Percentiles rank a stretch among this genome's conserved stretches.
Evolutionary conservation across 2,797 vertebrate genomes (phyloP).

Genomic region (Tenualosa thibaudeaui): DNA sequence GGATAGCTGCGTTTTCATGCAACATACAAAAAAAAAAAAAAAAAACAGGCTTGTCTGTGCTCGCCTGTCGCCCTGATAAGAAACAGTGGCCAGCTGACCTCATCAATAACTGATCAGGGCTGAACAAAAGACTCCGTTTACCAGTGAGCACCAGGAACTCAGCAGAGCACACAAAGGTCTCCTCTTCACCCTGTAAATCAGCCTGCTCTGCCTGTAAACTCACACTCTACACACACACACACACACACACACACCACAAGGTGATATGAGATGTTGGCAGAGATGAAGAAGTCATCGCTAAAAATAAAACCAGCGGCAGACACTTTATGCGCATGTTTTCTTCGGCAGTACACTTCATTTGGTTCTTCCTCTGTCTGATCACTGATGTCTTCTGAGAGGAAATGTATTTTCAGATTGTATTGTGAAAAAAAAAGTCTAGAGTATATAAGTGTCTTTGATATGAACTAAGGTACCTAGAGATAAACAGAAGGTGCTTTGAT

Average conservation of each 20-base stretch:
- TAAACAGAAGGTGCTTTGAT: not conserved
- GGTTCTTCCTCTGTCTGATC: not conserved
- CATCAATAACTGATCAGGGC: constrained; percentile 53
- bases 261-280: not conserved
- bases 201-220: not conserved
- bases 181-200: not conserved
- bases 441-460: not conserved
- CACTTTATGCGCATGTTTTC: not conserved
- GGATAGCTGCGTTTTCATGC: not conserved
- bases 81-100: constrained; percentile 61
- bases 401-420: not conserved
- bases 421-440: not conserved
- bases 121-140: constrained; percentile 62
- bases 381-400: not conserved
- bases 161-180: not conserved
- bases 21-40: not conserved
- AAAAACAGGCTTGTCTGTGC: constrained; percentile 34
- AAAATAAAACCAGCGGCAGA: not conserved
- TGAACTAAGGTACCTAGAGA: not conserved
- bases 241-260: not conserved
- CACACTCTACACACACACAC: constrained; percentile 43
- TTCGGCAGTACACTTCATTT: not conserved
- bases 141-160: not conserved
- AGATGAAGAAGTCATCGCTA: constrained; percentile 8
- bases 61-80: constrained; percentile 45